A percentile compares a stretch with the other conserved stretches of the same genome.
Evolutionary conservation across 2,113 vertebrate species (phyloP).

Genomic region (Hucho hucho): DNA sequence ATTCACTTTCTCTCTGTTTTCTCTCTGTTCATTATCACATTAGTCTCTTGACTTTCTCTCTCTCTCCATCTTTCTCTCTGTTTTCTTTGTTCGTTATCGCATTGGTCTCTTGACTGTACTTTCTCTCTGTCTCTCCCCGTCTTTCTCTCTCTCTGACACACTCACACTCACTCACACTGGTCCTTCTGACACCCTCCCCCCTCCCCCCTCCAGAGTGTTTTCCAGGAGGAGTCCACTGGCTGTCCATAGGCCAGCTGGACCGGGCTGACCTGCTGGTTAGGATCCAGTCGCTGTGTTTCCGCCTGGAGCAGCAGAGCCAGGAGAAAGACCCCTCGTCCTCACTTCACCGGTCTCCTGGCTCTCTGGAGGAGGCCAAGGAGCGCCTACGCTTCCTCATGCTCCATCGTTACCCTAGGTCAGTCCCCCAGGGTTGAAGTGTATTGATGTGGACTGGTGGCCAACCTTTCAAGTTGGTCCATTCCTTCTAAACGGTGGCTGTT

Average conservation of each 20-base stretch:
- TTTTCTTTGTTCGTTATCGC: too few relatives aligned
- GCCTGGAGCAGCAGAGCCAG: slow-evolving; percentile 83
- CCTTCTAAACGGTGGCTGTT: too few relatives aligned
- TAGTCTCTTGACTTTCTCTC: too few relatives aligned
- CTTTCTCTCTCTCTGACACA: too few relatives aligned
- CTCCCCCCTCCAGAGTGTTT: slow-evolving; percentile 79
- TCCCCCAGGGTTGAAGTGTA: not conserved
- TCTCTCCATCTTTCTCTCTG: too few relatives aligned
- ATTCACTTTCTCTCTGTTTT: too few relatives aligned
- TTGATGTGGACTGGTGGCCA: slow-evolving; percentile 16
- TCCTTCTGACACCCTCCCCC: not conserved
- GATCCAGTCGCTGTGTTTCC: slow-evolving; percentile 90
- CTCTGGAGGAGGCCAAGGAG: slow-evolving; percentile 93
- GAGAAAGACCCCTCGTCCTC: slow-evolving; percentile 63
- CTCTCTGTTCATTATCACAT: too few relatives aligned
- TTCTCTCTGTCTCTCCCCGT: not conserved
- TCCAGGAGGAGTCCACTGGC: slow-evolving; percentile 91
- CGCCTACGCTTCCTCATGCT: slow-evolving; percentile 88
- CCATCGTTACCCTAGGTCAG: slow-evolving; percentile 83
- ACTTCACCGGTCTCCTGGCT: slow-evolving; percentile 79
- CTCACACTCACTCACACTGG: too few relatives aligned
- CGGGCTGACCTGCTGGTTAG: slow-evolving; percentile 89
- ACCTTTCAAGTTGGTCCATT: too few relatives aligned
- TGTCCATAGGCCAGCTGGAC: slow-evolving; percentile 92
- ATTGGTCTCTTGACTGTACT: not conserved